These are phyloP conservation scores for Shargacucullia verbasci DNA, from an alignment of 2,888 invertebrate genomes.

Conservation along the genomic window DNA sequence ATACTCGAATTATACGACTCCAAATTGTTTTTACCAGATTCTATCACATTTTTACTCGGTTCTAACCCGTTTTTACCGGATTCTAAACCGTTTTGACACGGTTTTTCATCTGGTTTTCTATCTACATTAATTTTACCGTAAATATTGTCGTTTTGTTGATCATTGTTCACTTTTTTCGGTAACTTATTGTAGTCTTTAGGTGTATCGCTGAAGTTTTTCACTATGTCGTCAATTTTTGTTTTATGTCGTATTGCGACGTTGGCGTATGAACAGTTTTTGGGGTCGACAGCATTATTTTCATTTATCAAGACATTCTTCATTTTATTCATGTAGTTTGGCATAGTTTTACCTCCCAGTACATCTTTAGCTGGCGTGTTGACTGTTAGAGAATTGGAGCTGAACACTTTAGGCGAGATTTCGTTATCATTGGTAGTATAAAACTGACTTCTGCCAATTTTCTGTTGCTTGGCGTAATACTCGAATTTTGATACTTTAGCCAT, in stretches of 20 bases:
- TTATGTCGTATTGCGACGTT: constrained; percentile 82
- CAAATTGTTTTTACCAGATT: constrained; percentile 53
- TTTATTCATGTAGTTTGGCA: constrained; percentile 90
- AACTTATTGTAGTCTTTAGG: constrained; percentile 69
- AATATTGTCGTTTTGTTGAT: constrained; percentile 78
- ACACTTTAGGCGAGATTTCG: constrained; percentile 93
- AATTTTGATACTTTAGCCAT: constrained; percentile 94
- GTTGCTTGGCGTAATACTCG: constrained; percentile 92
- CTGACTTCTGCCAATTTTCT: constrained; percentile 86
- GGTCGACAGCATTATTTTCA: constrained; percentile 79
- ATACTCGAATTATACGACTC: constrained; percentile 54
- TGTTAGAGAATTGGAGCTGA: constrained; percentile 93
- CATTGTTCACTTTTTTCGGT: constrained; percentile 82
- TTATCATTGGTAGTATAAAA: constrained; percentile 82
- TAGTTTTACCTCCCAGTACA: constrained; percentile 91
- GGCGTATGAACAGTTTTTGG: constrained; percentile 78
- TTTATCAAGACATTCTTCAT: constrained; percentile 75
- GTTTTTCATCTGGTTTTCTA: constrained; percentile 54
- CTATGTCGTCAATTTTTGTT: constrained; percentile 84
- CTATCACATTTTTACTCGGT: constrained; percentile 24
- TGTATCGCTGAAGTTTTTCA: constrained; percentile 84
- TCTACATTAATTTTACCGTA: constrained; percentile 81
- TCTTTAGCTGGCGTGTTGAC: constrained; percentile 95
- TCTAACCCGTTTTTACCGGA: constrained; percentile 20
- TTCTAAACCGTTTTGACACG: constrained; percentile 46